Conservation (phyloP, 2,888 invertebrate species). For the Diogma glabrata region DNA sequence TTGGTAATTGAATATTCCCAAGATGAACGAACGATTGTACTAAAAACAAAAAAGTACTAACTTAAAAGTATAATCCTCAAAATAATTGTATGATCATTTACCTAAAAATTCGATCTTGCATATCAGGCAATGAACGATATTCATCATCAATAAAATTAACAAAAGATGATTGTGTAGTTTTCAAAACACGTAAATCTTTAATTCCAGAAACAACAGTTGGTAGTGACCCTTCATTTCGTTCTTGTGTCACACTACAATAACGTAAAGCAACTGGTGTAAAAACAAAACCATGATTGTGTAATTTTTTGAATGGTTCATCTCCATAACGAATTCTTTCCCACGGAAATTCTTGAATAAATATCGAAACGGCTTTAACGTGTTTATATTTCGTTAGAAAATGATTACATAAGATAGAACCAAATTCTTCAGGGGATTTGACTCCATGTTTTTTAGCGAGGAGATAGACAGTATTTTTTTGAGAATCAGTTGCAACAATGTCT, state of each 20-base stretch:
- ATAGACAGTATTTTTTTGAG: slow-evolving; percentile 74
- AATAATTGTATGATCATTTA: slow-evolving; percentile 16
- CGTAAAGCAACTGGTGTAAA: slow-evolving; percentile 54
- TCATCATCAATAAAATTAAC: slow-evolving; percentile 69
- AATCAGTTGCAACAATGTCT: slow-evolving; percentile 70
- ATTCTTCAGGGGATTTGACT: slow-evolving; percentile 63
- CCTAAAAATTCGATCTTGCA: slow-evolving; percentile 61
- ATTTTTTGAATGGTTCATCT: slow-evolving; percentile 35
- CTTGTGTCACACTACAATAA: slow-evolving; percentile 55
- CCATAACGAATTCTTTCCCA: slow-evolving; percentile 55
- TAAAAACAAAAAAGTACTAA: slow-evolving; percentile 33
- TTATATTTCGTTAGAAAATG: slow-evolving; percentile 64
- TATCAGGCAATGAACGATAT: slow-evolving; percentile 62
- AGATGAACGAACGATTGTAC: slow-evolving; percentile 60
- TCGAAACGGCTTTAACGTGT: slow-evolving; percentile 59
- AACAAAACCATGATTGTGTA: slow-evolving; percentile 68
- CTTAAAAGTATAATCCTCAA: not conserved
- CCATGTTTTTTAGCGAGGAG: slow-evolving; percentile 67
- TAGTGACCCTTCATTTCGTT: slow-evolving; percentile 49
- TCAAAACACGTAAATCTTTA: slow-evolving; percentile 57
- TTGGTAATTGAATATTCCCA: slow-evolving; percentile 59
- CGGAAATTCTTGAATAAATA: slow-evolving; percentile 61
- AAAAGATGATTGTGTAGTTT: slow-evolving; percentile 72
- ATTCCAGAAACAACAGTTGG: slow-evolving; percentile 56
- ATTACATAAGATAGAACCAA: slow-evolving; percentile 57